Conservation (phyloP, 2,113 vertebrate genomes). For the Macquaria australasica region DNA sequence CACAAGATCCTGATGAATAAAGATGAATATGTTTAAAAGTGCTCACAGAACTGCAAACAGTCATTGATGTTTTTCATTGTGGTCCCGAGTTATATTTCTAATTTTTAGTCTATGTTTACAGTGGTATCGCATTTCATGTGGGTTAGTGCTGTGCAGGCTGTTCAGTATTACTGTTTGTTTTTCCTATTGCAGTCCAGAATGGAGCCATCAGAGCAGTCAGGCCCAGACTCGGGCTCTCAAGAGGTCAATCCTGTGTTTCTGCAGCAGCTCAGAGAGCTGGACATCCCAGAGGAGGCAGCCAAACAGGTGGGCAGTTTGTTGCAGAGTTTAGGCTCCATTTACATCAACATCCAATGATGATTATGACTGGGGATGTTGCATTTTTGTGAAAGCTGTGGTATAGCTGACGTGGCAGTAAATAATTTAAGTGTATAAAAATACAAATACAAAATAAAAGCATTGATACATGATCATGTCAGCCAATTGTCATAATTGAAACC, state of each 20-base stretch:
- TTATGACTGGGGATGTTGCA: background rate
- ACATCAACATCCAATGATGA: background rate
- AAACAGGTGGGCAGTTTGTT: conserved; percentile 79
- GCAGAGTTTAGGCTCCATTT: background rate
- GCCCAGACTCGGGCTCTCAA: conserved; percentile 70
- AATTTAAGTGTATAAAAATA: background rate
- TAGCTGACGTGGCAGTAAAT: background rate
- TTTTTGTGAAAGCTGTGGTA: background rate
- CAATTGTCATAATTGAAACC: background rate
- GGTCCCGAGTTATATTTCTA: background rate
- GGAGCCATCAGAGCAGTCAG: conserved; percentile 82
- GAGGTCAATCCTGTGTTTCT: conserved; percentile 85
- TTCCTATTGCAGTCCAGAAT: conserved; percentile 61
- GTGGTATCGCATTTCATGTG: background rate
- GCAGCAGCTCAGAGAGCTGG: conserved; percentile 86
- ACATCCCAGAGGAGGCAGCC: conserved; percentile 88
- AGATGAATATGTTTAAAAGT: background rate
- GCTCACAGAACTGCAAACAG: background rate
- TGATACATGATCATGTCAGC: background rate
- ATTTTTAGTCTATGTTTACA: no score
- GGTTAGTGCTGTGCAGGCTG: background rate
- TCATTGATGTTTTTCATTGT: background rate
- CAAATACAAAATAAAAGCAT: background rate
- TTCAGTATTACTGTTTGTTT: background rate
- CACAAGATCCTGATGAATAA: background rate